Base-by-base conservation (phyloP, 2,888 invertebrate species). In the Gerosis bhagava region DNA sequence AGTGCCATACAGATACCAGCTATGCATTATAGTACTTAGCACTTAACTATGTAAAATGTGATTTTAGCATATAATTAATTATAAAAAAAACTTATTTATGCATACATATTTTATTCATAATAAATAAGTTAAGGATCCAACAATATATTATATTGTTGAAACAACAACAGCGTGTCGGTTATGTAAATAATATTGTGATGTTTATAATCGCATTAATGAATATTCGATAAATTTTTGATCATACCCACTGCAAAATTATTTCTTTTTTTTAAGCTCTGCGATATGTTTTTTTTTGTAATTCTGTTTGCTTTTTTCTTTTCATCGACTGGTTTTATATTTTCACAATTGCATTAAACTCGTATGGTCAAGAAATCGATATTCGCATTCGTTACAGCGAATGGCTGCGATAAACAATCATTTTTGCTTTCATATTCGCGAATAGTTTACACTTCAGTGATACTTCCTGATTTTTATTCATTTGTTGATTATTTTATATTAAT, bases 1-100 rank as follows among this genome's bases (percentile, higher is more conserved):
- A 51, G 56, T 53, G 56, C 56, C 56, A 56, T 56, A 53, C 45
- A 15, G 15, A 4, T 29, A 29, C 15, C 12, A 28, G 7, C 16
- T 13, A n/a, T 29, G 29, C n/a, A n/a, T 13, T 15, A 29, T 28
- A 12, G 13, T 28, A 29, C 16, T 29, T 16, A 16, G 29, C 7
- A n/a, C 11, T 3, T 26, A 28, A 2, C 6, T 5, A 28, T 26
- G 10, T 15, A 2, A 15, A 29, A 15, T 29, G 29, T 29, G 29
- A 29, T 29, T 29, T 29, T 29, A 29, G 16, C 1, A n/a, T 13
- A 15, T 15, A 29, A 15, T n/a, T n/a, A 7, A 12, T 12, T 11
- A 28, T 28, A 12, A 7, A 7, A 3, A 28, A 11, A 2, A 11
- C 13, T 28, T 13, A 28, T 28, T 28, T 28, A 28, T 11, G 11